Evolutionary conservation across 2,113 vertebrate species (phyloP).

Genomic region (Podiceps cristatus): DNA sequence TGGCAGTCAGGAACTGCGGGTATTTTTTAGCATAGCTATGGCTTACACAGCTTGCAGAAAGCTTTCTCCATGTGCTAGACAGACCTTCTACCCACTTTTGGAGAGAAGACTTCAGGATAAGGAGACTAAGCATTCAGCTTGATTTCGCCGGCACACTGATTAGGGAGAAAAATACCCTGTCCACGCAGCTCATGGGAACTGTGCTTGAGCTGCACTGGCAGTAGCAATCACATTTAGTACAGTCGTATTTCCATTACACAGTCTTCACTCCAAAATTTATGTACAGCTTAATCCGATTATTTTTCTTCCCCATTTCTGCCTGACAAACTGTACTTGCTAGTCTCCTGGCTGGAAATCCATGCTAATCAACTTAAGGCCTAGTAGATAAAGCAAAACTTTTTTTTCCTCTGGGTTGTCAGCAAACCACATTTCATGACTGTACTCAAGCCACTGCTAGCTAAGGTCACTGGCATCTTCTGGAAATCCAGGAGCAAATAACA

Average conservation of each 20-base stretch:
- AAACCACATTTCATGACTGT: slow-evolving; percentile 20
- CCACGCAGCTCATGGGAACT: not conserved
- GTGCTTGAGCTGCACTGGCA: not conserved
- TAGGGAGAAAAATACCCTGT: not conserved
- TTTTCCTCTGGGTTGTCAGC: slow-evolving; percentile 52
- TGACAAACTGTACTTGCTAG: slow-evolving; percentile 31
- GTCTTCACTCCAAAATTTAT: slow-evolving; percentile 22
- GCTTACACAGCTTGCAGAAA: not conserved
- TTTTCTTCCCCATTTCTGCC: slow-evolving; percentile 28
- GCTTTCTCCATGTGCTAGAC: not conserved
- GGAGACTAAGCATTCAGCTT: not conserved
- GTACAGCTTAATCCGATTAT: slow-evolving; percentile 46
- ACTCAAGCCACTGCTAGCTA: not conserved
- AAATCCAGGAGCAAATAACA: not conserved
- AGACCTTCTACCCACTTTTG: not conserved
- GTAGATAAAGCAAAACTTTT: slow-evolving; percentile 4
- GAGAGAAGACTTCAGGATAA: not conserved
- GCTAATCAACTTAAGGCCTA: slow-evolving; percentile 50
- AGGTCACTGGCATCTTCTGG: not conserved
- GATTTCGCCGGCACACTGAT: not conserved
- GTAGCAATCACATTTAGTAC: slow-evolving; percentile 7
- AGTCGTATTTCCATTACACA: not conserved
- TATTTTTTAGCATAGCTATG: not conserved
- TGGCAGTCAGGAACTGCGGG: not conserved
- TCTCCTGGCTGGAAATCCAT: slow-evolving; percentile 66